These are phyloP conservation scores for Oreochromis niloticus DNA, from an alignment of 2,113 vertebrate genomes.

Conservation along the genomic window DNA sequence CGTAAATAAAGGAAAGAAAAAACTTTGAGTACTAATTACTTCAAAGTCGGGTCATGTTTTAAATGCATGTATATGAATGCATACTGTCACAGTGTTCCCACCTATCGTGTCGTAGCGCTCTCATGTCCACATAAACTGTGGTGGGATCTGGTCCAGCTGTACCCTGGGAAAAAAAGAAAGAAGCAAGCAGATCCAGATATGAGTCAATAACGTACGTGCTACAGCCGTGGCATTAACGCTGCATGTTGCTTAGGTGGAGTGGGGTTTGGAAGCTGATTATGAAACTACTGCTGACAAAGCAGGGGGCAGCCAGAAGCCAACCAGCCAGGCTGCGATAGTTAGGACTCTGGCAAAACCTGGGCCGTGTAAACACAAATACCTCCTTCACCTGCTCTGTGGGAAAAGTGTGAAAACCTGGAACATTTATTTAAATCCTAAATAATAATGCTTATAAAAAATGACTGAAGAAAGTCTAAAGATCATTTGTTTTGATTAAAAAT, in stretches of 20 bases:
- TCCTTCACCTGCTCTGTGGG: not conserved
- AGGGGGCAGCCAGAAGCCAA: constrained; percentile 58
- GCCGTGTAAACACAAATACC: constrained; percentile 1
- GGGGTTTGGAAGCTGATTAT: constrained; percentile 24
- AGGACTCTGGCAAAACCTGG: constrained; percentile 3
- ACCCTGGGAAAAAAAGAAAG: constrained; percentile 72
- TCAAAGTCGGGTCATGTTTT: not conserved
- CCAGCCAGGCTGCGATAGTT: constrained; percentile 40
- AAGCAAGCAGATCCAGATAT: constrained; percentile 13
- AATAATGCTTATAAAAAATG: not conserved
- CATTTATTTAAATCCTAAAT: not conserved
- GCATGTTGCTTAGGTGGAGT: constrained; percentile 1
- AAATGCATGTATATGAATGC: not conserved
- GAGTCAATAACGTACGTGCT: not conserved
- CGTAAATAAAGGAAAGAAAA: not conserved
- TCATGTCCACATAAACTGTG: constrained; percentile 94
- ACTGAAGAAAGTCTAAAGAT: not conserved
- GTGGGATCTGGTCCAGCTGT: constrained; percentile 95
- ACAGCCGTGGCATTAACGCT: not conserved
- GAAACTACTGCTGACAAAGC: constrained; percentile 46
- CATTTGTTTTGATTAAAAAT: not conserved
- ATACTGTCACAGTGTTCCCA: constrained; percentile 26
- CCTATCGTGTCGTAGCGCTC: constrained; percentile 92
- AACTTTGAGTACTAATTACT: not conserved
- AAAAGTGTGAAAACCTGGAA: not conserved